A percentile compares a stretch with the other conserved stretches of the same genome.
These are phyloP conservation scores for Mythimna impura DNA, from an alignment of 2,888 invertebrate genomes.

Conservation along the genomic window DNA sequence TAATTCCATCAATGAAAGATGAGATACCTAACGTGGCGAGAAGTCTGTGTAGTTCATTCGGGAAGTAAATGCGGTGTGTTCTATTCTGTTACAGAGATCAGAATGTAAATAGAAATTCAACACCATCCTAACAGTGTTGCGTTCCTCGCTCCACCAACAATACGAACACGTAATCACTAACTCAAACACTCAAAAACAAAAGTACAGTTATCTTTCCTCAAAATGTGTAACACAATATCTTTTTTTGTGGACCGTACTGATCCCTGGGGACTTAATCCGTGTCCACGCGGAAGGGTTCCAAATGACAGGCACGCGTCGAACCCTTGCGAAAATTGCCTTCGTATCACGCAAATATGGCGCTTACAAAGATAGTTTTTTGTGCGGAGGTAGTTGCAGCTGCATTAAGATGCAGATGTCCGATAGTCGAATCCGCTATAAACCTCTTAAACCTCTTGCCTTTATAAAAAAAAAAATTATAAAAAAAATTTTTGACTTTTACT, in stretches of 20 bases:
- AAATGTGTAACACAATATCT: constrained; percentile 61
- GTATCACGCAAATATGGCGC: constrained; percentile 13
- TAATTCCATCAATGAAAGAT: not conserved
- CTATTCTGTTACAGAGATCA: not conserved
- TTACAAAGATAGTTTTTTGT: not conserved
- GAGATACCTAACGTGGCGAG: not conserved
- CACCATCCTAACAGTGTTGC: constrained; percentile 42
- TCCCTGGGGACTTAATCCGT: constrained; percentile 74
- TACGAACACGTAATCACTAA: constrained; percentile 39
- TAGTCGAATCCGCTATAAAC: constrained; percentile 61
- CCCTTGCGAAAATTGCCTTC: constrained; percentile 65
- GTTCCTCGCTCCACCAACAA: constrained; percentile 33
- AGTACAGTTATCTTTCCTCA: constrained; percentile 64
- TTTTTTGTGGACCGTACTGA: constrained; percentile 71
- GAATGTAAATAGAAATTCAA: constrained; percentile 27
- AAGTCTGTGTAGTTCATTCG: not conserved
- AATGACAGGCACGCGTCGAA: constrained; percentile 82
- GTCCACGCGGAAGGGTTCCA: constrained; percentile 86
- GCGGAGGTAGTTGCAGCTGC: constrained; percentile 63
- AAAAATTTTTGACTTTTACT: too few relatives aligned
- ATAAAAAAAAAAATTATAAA: too few relatives aligned
- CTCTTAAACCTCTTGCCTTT: too few relatives aligned
- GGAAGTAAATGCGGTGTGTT: not conserved
- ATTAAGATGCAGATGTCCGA: constrained; percentile 66
- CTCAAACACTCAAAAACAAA: constrained; percentile 59